phyloP scores from a whole-genome alignment of 2,888 invertebrate species.

The Tineola bisselliella region DNA sequence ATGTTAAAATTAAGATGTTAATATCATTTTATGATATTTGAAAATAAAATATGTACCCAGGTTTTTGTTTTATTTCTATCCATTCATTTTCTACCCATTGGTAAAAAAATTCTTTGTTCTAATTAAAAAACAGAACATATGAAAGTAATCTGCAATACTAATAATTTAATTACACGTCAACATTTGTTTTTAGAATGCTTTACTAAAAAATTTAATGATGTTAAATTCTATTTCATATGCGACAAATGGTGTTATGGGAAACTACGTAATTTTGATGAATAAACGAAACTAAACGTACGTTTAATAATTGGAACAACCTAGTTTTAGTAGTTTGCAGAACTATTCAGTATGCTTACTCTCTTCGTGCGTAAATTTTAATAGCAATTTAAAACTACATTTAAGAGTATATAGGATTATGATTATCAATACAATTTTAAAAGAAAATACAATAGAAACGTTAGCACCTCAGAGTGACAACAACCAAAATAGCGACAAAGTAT shows the following conservation, averaged over 20 bases:
- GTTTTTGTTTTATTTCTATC: constrained; percentile 18
- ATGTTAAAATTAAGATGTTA: constrained; percentile 64
- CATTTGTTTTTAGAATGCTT: too few species aligned
- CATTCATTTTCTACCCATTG: too few species aligned
- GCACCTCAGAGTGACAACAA: too few species aligned
- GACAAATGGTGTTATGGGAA: not conserved
- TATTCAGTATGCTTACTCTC: not conserved
- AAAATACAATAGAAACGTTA: too few species aligned
- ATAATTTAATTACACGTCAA: too few species aligned
- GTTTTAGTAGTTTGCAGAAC: not conserved
- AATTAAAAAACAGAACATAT: not conserved
- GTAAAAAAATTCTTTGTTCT: too few species aligned
- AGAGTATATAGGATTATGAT: too few species aligned
- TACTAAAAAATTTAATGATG: not conserved
- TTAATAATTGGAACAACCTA: not conserved
- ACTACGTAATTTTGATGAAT: not conserved
- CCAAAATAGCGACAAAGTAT: too few species aligned
- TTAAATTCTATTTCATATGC: not conserved
- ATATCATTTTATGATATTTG: constrained; percentile 67
- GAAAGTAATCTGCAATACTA: too few species aligned
- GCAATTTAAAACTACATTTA: too few species aligned
- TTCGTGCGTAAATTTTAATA: too few species aligned
- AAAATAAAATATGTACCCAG: constrained; percentile 38
- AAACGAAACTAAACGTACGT: not conserved
- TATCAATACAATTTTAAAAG: too few species aligned